Evolutionary conservation across 2,888 invertebrate genomes (phyloP), one percentile per base, ranked within the genome.

Genomic region (Dione juno): DNA sequence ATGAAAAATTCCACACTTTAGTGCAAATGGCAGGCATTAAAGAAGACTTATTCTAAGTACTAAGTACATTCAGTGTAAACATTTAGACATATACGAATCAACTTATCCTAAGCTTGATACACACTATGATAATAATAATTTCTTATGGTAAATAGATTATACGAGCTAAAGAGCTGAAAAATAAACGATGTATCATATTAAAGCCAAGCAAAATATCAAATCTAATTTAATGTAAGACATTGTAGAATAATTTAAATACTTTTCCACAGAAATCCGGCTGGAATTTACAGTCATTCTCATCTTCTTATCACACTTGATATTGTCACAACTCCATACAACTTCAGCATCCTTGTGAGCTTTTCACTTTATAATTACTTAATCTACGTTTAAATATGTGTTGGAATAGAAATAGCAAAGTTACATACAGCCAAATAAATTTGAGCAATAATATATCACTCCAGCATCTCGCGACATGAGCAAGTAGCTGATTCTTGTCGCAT

Each of bases 281-380:
- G 53, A 63, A 45, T 53, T 7, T 52, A 28, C 41, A 53, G 58
- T 10, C 57, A 50, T 21, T 53, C 50, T 35, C 41, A 59, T 37
- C 37, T 66, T 19, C 28, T 6, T 14, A 58, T 68, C 66, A 68
- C 68, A 68, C 66, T 65, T 45, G 37, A 68, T 70, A 70, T 73
- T 68, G 73, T 68, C 73, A 67, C 64, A 67, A 48, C 67, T 67
- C 14, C n/a, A 37, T n/a, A 16, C 10, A 63, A 13, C 14, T 50
- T 8, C 7, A 0, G 3, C 37, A 50, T 11, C 10, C 35, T 63
- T 8, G 35, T 63, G 19, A 45, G 16, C 16, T 13, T 57, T 69
- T 43, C 68, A 43, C 45, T 43, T 63, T 54, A 61, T 28, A n/a
- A 28, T 11, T 53, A 52, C 41, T 48, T 54, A 40, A 57, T 21